phyloP scores from a whole-genome alignment of 1,140 invertebrate species.

The Drosophila arawakana region DNA sequence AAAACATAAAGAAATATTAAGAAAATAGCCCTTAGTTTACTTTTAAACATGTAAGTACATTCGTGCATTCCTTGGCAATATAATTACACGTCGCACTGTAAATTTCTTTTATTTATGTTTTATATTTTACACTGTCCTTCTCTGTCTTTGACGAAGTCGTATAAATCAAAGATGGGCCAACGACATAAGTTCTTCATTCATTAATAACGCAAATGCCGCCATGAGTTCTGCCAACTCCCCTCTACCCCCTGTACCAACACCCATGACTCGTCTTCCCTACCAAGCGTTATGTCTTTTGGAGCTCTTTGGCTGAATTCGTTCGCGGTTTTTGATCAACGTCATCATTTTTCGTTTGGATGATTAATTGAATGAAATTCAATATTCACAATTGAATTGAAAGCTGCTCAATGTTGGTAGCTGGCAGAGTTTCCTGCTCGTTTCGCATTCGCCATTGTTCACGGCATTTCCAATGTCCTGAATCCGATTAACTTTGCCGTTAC shows the following conservation, averaged over 20 bases:
- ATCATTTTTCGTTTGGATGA: conserved; percentile 56
- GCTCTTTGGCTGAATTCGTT: conserved; percentile 34
- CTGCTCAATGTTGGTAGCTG: conserved; percentile 5
- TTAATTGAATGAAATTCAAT: conserved; percentile 72
- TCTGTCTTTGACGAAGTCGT: conserved; percentile 18
- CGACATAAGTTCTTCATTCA: conserved; percentile 57
- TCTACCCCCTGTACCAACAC: not conserved
- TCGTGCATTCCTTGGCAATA: too few relatives aligned
- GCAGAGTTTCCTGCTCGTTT: not conserved
- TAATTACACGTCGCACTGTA: too few relatives aligned
- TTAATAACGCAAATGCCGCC: conserved; percentile 61
- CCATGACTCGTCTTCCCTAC: conserved; percentile 16
- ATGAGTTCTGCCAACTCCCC: conserved; percentile 7
- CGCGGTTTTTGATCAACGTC: conserved; percentile 60
- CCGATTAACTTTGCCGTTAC: conserved; percentile 38
- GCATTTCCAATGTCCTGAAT: conserved; percentile 49
- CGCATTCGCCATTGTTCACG: conserved; percentile 37
- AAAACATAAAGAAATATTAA: too few relatives aligned
- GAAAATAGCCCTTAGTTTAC: too few relatives aligned
- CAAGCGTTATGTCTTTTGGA: conserved; percentile 40
- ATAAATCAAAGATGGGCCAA: conserved; percentile 52
- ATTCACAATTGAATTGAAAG: conserved; percentile 66
- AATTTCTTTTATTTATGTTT: not conserved
- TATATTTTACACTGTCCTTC: conserved; percentile 25
- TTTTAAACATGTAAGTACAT: too few relatives aligned